Base-by-base conservation (phyloP, 2,113 vertebrate genomes). In the Ptilonorhynchus violaceus region DNA sequence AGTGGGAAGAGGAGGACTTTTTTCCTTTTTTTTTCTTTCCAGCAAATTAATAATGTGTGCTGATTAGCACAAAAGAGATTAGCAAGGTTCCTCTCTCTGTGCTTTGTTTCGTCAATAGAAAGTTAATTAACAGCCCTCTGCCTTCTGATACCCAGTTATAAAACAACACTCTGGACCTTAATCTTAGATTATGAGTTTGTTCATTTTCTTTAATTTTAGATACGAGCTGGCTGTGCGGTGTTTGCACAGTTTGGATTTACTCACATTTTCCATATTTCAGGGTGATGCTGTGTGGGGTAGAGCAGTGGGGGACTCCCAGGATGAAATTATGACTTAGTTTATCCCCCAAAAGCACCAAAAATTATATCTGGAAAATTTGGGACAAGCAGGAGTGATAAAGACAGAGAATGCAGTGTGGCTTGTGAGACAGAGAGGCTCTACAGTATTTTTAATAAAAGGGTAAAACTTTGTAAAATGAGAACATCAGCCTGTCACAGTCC, bases 121-220 rank as follows among this genome's bases (percentile, higher is more conserved):
- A 97, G 93, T 97, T 97, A 95, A 97, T 97, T 96, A 96, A 92
- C 83, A 95, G 24, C 72, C 90, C 76, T 94, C 85, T 88, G 85
- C 87, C 74, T 95, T 94, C 92, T 95, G 88, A 90, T 92, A 77
- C 44, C 16, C 62, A 46, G 79, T 72, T 87, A 72, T 19, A 78
- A 85, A 25, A 25, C 55, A 67, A 44, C 52, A 22, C 55, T 85
- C 39, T 13, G 74, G 85, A 47, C 69, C 80, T 72, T 93, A 78
- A 92, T 94, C 88, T 94, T 91, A 72, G 73, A 85, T 87, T 72
- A 93, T 75, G 88, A 94, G 49, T 93, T 87, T 77, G 35, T 72
- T 91, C 0, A 0, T 67, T 88, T 88, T 33, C 85, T 79, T 86
- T 80, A 68, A 89, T 93, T 94, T 95, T 81, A 72, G 64, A 30